Evolutionary conservation across 1,140 invertebrate species (phyloP), one percentile per base, ranked within the genome.

Genomic region (Drosophila azteca): DNA sequence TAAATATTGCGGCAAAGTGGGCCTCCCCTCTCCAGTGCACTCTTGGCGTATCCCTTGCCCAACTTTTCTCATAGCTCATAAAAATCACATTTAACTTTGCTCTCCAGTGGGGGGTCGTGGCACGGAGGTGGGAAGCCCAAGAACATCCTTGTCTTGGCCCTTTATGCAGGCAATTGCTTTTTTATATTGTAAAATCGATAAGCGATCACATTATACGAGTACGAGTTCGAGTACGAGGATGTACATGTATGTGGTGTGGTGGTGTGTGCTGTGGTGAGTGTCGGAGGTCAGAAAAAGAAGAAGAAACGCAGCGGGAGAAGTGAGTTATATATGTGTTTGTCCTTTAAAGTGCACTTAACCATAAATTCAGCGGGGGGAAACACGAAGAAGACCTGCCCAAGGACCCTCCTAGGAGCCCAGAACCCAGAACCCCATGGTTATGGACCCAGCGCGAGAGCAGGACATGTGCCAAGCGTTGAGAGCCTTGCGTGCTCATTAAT

Each of bases 121-220:
- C 29, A 31, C 50, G 54, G 51, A 24, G 15, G 35, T 51, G 52
- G 49, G 61, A 20, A 20, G 26, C 35, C 35, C 9, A 3, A 39
- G 35, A 13, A 39, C 35, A 62, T 35, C 41, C 26, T 58, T 31
- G 44, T 20, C 20, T 24, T 17, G 17, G 51, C n/a, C 66, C 72
- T 79, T 80, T 74, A 77, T 85, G 77, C 77, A 85, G 81, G 82
- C 82, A 85, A 85, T 85, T 85, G 83, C 83, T 65, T 88, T 87
- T 80, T 88, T 88, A 88, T 88, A 88, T 88, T 88, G 83, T 88
- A 88, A 88, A 88, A 88, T 88, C 83, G 83, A 88, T 88, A 88
- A 88, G 84, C 83, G 83, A 88, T 88, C 83, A 88, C 83, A 88
- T 88, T 83, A 88, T 88, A 64, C 67, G 65, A 68, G 59, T 54